Percentiles rank a stretch among this genome's conserved stretches.
Conservation (phyloP, 2,113 vertebrate genomes). For the Phyllostomus discolor region DNA sequence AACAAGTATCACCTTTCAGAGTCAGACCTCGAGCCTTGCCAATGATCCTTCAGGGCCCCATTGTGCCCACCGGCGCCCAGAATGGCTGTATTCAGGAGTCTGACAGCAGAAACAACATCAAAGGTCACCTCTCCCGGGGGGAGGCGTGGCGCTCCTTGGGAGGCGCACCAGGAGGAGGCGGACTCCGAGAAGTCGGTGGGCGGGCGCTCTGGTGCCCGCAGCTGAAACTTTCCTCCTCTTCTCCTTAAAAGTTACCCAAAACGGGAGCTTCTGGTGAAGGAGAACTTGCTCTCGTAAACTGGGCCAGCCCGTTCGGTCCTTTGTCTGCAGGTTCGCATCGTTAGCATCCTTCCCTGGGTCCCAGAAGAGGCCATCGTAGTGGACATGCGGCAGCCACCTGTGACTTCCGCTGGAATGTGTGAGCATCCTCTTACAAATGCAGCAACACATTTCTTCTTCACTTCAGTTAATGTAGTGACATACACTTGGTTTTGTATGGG, state of each 20-base stretch:
- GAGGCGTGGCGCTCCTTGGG: background rate
- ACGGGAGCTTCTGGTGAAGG: background rate
- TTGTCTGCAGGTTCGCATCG: background rate
- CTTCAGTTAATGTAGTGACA: background rate
- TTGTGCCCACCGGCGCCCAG: background rate
- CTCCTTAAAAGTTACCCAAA: background rate
- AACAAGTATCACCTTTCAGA: slow-evolving; percentile 47
- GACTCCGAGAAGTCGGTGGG: background rate
- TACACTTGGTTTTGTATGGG: slow-evolving; percentile 4
- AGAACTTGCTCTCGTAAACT: background rate
- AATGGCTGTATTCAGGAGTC: background rate
- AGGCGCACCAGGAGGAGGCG: background rate
- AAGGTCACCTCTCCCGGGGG: background rate
- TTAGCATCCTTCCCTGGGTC: background rate
- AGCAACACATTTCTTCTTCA: background rate
- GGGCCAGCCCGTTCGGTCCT: background rate
- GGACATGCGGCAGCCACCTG: background rate
- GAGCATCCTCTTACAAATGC: background rate
- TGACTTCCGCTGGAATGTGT: background rate
- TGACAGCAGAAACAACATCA: background rate
- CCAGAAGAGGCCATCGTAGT: background rate
- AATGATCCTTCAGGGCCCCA: background rate
- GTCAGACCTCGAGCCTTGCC: background rate
- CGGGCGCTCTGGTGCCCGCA: background rate
- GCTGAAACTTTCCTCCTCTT: background rate